Percentiles rank a stretch among this genome's conserved stretches.
These are phyloP conservation scores for Escarpia spicata DNA, from an alignment of 2,888 invertebrate species.

Conservation along the genomic window DNA sequence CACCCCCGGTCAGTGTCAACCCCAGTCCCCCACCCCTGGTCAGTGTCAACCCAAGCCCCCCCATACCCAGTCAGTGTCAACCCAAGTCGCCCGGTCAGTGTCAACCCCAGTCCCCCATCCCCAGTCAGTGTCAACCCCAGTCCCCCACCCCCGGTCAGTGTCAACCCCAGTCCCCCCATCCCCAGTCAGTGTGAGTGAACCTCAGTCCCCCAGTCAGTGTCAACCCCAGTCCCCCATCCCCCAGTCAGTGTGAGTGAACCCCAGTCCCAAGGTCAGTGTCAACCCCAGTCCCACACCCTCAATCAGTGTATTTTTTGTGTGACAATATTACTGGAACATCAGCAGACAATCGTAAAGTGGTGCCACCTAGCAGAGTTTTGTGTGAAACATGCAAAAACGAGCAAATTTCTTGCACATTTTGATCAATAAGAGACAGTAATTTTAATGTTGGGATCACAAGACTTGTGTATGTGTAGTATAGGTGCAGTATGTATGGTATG, in stretches of 20 bases:
- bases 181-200: neutral
- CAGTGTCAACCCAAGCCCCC: neutral
- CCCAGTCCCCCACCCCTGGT: constrained; percentile 20
- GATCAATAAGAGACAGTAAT: too few relatives aligned
- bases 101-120: constrained; percentile 6
- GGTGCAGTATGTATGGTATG: too few relatives aligned
- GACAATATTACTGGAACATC: too few relatives aligned
- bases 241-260: neutral
- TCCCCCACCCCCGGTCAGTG: constrained; percentile 18
- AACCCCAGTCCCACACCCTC: neutral
- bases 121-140: neutral
- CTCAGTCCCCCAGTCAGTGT: neutral
- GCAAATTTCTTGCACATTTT: too few relatives aligned
- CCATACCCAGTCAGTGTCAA: too few relatives aligned
- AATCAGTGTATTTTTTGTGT: neutral
- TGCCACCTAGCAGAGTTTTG: too few relatives aligned
- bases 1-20: constrained; percentile 17
- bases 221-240: neutral
- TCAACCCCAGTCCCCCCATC: neutral
- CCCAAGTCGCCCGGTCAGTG: constrained; percentile 14
- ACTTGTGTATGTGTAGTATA: too few relatives aligned
- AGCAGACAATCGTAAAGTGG: too few relatives aligned
- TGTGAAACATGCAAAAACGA: too few relatives aligned
- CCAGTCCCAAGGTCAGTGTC: neutral
- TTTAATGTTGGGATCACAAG: too few relatives aligned